phyloP scores from a whole-genome alignment of 1,140 invertebrate genomes.

The Muscidifurax raptorellus region DNA sequence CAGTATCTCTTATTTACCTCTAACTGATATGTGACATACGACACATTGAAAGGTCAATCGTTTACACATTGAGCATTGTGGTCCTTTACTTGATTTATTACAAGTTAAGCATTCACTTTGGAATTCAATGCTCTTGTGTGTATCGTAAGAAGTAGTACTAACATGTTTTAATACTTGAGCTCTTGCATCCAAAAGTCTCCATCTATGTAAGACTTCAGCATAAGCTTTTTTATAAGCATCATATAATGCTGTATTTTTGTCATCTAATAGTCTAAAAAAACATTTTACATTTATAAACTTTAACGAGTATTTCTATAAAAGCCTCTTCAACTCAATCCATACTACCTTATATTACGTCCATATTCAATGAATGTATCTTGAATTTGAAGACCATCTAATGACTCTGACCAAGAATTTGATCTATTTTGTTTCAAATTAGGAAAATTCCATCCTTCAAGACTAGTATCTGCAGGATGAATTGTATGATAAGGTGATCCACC shows the following conservation, averaged over 20 bases:
- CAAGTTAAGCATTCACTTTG: constrained; percentile 85
- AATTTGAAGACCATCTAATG: constrained; percentile 82
- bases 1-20: constrained; percentile 75
- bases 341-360: constrained; percentile 69
- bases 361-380: constrained; percentile 64
- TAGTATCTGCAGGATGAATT: constrained; percentile 88
- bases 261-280: constrained; percentile 73
- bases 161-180: constrained; percentile 89
- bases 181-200: constrained; percentile 88
- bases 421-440: constrained; percentile 82
- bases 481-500: constrained; percentile 94
- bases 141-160: constrained; percentile 75
- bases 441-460: constrained; percentile 85
- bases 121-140: constrained; percentile 85
- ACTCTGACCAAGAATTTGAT: constrained; percentile 94
- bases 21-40: constrained; percentile 90
- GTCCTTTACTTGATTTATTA: constrained; percentile 76
- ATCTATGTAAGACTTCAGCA: constrained; percentile 91
- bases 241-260: constrained; percentile 80
- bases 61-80: constrained; percentile 83
- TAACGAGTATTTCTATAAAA: background rate
- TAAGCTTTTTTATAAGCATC: constrained; percentile 92
- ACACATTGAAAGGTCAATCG: constrained; percentile 84
- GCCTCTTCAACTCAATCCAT: no score
- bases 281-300: background rate